Evolutionary conservation across 2,888 invertebrate genomes (phyloP), one percentile per base, ranked within the genome.

Genomic region (Herminia tarsipennalis): DNA sequence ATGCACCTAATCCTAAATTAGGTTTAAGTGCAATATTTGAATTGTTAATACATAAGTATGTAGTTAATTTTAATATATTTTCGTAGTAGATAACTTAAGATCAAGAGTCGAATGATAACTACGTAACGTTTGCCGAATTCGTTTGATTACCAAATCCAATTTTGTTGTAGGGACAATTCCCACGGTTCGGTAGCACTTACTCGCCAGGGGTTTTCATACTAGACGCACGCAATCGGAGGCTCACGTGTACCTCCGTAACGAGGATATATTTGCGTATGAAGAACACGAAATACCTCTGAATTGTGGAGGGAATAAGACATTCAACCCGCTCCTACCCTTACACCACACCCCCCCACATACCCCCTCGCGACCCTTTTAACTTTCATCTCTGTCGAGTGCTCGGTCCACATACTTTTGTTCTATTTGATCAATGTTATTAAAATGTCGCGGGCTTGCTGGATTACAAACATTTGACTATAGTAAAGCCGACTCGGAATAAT

Each of bases 241-340:
- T 88, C 88, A 89, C 90, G 88, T 89, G 89, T 86, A 84, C 86
- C 84, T 75, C 78, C 75, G 83, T 91, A 91, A 91, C 91, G 90
- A 90, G 89, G 89, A 91, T 89, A 91, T 91, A 91, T 91, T 91
- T 91, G 91, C 91, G 91, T 91, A 91, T 91, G 91, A 91, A 91
- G 90, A 91, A 91, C 90, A 90, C 88, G 91, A 89, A 90, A 91
- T 91, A 91, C 88, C 89, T 91, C 88, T 87, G 89, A 90, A 89
- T 89, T 89, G 91, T 89, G 88, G 89, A 89, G 89, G 88, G 87
- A 89, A 90, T 89, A 89, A 91, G 91, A 89, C 89, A 88, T 90
- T 90, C 88, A 88, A 88, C 89, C 88, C 88, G 76, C 83, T 82
- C 83, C 81, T 67, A 79, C 77, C 75, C 61, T 58, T 50, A 64